A percentile compares a stretch with the other conserved stretches of the same genome.
Conservation (phyloP, 2,113 vertebrate species). For the Thalassarche chlororhynchos region DNA sequence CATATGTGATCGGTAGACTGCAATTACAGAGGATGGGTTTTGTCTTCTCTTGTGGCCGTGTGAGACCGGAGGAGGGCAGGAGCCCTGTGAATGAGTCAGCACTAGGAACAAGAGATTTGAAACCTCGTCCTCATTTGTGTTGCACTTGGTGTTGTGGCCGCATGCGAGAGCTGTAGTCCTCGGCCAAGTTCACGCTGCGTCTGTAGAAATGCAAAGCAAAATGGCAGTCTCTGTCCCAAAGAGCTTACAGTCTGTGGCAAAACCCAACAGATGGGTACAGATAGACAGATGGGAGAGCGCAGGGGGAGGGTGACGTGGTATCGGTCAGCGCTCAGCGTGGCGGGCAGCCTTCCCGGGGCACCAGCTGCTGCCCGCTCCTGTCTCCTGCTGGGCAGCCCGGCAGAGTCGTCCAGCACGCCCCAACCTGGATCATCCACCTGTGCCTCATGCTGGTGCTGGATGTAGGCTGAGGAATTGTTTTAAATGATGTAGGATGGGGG, state of each 20-base stretch:
- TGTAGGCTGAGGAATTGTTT: background rate
- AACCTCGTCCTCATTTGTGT: background rate
- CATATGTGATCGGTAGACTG: fast-evolving
- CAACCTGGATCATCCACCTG: background rate
- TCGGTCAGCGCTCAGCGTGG: background rate
- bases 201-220: background rate
- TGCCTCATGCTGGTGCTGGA: background rate
- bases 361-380: background rate
- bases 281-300: background rate
- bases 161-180: background rate
- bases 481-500: background rate
- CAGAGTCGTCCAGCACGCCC: fast-evolving
- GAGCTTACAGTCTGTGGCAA: background rate
- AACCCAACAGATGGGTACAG: background rate
- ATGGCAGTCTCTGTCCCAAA: background rate
- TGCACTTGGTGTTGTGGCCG: background rate
- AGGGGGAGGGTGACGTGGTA: background rate
- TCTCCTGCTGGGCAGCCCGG: fast-evolving
- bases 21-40: background rate
- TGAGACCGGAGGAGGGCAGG: background rate
- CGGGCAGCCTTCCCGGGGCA: background rate
- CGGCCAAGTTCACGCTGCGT: background rate
- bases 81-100: background rate
- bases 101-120: background rate
- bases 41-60: background rate